Percentiles rank a stretch among this genome's conserved stretches.
Conservation (phyloP, 2,113 vertebrate genomes). For the Callorhinus ursinus region DNA sequence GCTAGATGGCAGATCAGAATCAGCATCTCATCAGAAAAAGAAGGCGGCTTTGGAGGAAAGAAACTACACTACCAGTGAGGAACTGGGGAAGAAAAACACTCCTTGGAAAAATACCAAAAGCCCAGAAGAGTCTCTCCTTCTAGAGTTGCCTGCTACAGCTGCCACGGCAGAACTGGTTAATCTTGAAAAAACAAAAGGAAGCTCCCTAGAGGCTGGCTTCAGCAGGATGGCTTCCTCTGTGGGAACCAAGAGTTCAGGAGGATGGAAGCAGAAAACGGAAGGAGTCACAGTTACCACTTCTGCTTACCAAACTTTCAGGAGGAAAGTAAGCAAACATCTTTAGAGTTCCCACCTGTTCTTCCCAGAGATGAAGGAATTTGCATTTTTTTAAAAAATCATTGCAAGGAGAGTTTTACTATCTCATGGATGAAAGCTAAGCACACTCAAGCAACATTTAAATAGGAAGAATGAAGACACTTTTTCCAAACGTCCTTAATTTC, state of each 20-base stretch:
- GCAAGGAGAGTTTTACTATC: not conserved
- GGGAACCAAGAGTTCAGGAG: conserved; percentile 39
- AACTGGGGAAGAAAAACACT: not conserved
- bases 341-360: conserved; percentile 34
- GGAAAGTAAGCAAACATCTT: not conserved
- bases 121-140: conserved; percentile 39
- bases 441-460: not conserved
- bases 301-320: not conserved
- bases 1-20: conserved; percentile 58
- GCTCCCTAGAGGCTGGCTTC: conserved; percentile 56
- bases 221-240: conserved; percentile 33
- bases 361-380: not conserved
- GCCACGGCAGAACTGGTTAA: conserved; percentile 59
- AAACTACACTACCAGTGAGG: not conserved
- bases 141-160: conserved; percentile 26
- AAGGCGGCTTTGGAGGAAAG: not conserved
- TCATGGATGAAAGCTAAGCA: not conserved
- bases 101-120: conserved; percentile 49
- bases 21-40: conserved; percentile 59
- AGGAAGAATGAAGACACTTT: not conserved
- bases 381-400: not conserved
- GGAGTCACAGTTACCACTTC: not conserved
- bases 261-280: not conserved
- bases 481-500: conserved; percentile 43
- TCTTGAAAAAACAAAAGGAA: conserved; percentile 59